These are phyloP conservation scores for Spondyliosoma cantharus DNA, from an alignment of 2,797 vertebrate genomes.

Conservation along the genomic window DNA sequence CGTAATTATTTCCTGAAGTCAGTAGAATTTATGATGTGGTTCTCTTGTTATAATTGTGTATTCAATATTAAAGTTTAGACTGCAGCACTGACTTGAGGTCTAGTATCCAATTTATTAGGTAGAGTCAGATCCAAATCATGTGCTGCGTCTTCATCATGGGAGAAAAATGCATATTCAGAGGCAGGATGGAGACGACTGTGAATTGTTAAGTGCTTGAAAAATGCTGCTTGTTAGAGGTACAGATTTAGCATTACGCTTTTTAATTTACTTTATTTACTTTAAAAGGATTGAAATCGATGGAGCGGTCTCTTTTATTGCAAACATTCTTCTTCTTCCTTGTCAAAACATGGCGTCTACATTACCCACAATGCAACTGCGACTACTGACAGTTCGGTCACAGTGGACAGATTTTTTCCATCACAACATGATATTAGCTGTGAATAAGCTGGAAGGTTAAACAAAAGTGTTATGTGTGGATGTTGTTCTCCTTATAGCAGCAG, in stretches of 20 bases:
- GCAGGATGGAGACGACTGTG: too few species aligned
- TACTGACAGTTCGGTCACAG: neutral
- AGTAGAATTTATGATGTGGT: neutral
- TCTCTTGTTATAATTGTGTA: neutral
- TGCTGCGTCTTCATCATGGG: neutral
- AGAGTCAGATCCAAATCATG: neutral
- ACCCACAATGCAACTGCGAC: neutral
- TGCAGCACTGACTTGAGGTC: neutral
- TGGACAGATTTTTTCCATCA: neutral
- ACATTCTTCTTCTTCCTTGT: neutral
- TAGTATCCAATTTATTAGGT: too few species aligned
- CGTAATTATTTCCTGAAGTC: neutral
- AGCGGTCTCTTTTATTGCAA: neutral
- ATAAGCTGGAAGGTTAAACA: constrained; percentile 16
- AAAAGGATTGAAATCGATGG: neutral
- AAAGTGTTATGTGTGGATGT: neutral
- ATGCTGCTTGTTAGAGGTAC: neutral
- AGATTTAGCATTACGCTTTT: neutral
- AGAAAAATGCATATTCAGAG: neutral
- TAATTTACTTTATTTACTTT: too few species aligned
- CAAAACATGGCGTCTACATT: neutral
- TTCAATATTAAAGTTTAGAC: neutral
- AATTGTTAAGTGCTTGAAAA: neutral
- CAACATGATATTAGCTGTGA: neutral
- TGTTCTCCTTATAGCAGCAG: neutral